A percentile compares a stretch with the other conserved stretches of the same genome.
Conservation (phyloP, 2,888 invertebrate species). For the Ornithoptera priamus region DNA sequence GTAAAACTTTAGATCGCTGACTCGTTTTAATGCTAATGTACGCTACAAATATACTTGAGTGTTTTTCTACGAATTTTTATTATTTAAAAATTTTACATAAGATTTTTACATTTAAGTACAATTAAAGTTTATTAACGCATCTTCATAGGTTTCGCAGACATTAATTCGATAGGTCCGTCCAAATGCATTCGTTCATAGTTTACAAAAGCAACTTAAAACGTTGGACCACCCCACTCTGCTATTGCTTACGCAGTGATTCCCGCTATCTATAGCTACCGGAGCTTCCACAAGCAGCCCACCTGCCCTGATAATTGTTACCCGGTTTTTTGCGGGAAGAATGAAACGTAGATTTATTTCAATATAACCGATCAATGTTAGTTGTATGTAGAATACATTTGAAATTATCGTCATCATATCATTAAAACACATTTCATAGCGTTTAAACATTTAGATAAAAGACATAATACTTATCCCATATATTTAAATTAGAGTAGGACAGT, state of each 20-base stretch:
- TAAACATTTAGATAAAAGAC: conserved; percentile 67
- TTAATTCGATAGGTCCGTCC: conserved; percentile 28
- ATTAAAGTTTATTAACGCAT: conserved; percentile 9
- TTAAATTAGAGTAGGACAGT: conserved; percentile 57
- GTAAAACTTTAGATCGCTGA: conserved; percentile 3
- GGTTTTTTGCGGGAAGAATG: conserved; percentile 20
- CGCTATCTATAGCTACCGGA: background rate
- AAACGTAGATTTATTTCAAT: conserved; percentile 35
- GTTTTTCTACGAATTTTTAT: conserved; percentile 17
- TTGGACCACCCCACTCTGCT: background rate
- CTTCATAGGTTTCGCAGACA: conserved; percentile 17
- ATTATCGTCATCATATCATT: conserved; percentile 75
- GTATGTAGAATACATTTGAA: conserved; percentile 47
- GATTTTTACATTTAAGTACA: conserved; percentile 16
- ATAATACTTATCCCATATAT: conserved; percentile 61
- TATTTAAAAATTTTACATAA: conserved; percentile 11
- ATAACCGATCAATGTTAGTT: conserved; percentile 40
- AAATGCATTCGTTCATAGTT: conserved; percentile 17
- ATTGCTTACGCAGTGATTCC: conserved; percentile 1
- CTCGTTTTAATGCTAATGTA: conserved; percentile 3
- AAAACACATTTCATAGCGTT: conserved; percentile 73
- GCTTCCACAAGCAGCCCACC: conserved; percentile 7
- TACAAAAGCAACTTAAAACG: conserved; percentile 9
- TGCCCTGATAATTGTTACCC: conserved; percentile 24
- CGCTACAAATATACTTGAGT: conserved; percentile 6